Base-by-base conservation (phyloP, 2,888 invertebrate species). In the Athalia cordata region DNA sequence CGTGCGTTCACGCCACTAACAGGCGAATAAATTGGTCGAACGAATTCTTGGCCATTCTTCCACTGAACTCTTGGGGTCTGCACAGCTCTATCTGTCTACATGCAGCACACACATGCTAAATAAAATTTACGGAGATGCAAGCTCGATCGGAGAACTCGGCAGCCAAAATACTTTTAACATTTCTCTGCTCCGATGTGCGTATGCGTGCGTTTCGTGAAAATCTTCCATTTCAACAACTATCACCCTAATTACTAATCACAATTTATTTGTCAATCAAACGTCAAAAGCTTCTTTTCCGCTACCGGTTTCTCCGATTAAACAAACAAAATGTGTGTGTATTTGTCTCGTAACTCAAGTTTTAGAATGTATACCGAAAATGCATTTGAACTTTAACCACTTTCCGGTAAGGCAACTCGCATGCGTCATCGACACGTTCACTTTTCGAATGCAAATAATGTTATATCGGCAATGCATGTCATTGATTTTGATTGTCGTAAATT, bases 81-180 rank as follows among this genome's bases (percentile, higher is more conserved):
- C 81, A 82, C 83, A 80, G 84, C 86, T 85, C 84, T 88, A 82
- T 85, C 86, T 86, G 86, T 89, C 89, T 88, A 88, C 89, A 90
- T 90, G 89, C 89, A 88, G 87, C 87, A 89, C 87, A 89, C 89
- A 88, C 89, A 88, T 88, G 89, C 89, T 81, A 81, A 81, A 84
- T 83, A 81, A 82, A 83, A 79, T 77, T 80, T 78, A 78, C 55
- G 43, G 61, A 65, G 77, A 65, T 78, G 57, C 62, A 77, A 75
- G 29, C 62, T 75, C 64, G 11, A 64, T 75, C 52, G n/a, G 43
- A 75, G 64, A 50, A 15, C 62, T 75, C 62, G 75, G 64, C 75
- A 75, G 49, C 75, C n/a, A 43, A 64, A 75, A 15, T 8, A 62
- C 75, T 64, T 55, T 55, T 52, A 11, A 13, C n/a, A 29, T 49